Evolutionary conservation across 2,797 vertebrate genomes (phyloP), one percentile per base, ranked within the genome.

Genomic region (Lophotriccus pileatus): DNA sequence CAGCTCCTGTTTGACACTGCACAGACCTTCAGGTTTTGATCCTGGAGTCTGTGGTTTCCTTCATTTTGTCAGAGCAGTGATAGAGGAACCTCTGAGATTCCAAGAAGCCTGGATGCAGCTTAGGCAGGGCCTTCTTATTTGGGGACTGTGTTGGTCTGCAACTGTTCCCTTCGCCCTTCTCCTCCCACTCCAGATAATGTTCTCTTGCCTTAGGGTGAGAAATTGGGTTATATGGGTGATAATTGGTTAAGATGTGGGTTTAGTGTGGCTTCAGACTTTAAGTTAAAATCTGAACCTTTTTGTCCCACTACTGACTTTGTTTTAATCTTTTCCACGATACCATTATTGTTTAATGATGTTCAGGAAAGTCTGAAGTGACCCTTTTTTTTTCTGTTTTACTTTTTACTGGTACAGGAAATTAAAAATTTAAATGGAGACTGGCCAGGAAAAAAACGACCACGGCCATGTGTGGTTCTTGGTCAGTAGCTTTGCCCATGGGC

Each of bases 391-490:
- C 17, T 23, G 14, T 15, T 8, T 21, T 4, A 1, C 2, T 17
- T 11, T 13, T 84, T 79, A 47, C 4, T 86, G 34, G 37, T 68
- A 37, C 74, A 66, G 94, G 74, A 95, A 92, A 87, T 94, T 43
- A 81, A 93, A 88, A 60, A 66, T 73, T 25, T 72, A 44, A 79
- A 30, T 2, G 14, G 43, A 78, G 6, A 7, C 44, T 64, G 11
- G 49, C 85, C 85, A 90, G 85, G 76, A 86, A 93, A 93, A 64
- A 72, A 76, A 70, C 49, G 41, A 5, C 70, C 32, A 47, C 93
- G 52, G 70, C 75, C 72, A 50, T 74, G 60, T 90, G 81, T 89
- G 67, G 25, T 77, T 75, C 60, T 84, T 79, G 32, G 47, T 89
- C 84, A 76, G 52, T 73, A 56, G 62, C 9, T 2, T 59, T 76